These are phyloP conservation scores for Mythimna ferrago DNA, from an alignment of 2,888 invertebrate species.

Conservation along the genomic window DNA sequence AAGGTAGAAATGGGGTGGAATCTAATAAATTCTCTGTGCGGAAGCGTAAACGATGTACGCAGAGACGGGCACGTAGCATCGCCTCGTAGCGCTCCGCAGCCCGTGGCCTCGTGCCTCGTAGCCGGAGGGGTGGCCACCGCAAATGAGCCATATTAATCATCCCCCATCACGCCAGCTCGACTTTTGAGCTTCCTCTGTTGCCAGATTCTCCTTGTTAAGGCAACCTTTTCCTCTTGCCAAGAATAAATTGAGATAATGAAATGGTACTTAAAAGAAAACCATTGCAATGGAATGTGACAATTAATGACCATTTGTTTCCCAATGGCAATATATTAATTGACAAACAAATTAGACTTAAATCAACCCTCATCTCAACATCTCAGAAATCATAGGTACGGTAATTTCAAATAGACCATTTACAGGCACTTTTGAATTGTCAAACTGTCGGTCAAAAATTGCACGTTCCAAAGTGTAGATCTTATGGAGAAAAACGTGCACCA, in stretches of 20 bases:
- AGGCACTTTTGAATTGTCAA: too few species aligned
- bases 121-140: conserved; percentile 80
- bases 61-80: conserved; percentile 86
- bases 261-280: conserved; percentile 46
- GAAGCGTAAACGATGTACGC: conserved; percentile 89
- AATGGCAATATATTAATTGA: background rate
- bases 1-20: conserved; percentile 88
- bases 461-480: too few species aligned
- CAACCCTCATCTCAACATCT: too few species aligned
- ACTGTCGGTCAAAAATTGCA: too few species aligned
- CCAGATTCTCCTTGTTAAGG: conserved; percentile 84
- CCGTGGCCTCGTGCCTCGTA: conserved; percentile 62
- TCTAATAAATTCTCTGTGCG: conserved; percentile 88
- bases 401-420: too few species aligned
- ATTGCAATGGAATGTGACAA: conserved; percentile 16
- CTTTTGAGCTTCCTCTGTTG: conserved; percentile 85
- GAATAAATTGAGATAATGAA: conserved; percentile 66
- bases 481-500: too few species aligned
- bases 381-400: too few species aligned
- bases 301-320: background rate
- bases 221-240: conserved; percentile 70
- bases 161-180: conserved; percentile 86
- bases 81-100: conserved; percentile 72
- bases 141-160: conserved; percentile 90
- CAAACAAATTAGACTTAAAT: background rate